Conservation (phyloP, 2,888 invertebrate genomes). For the Agriotes lineatus region DNA sequence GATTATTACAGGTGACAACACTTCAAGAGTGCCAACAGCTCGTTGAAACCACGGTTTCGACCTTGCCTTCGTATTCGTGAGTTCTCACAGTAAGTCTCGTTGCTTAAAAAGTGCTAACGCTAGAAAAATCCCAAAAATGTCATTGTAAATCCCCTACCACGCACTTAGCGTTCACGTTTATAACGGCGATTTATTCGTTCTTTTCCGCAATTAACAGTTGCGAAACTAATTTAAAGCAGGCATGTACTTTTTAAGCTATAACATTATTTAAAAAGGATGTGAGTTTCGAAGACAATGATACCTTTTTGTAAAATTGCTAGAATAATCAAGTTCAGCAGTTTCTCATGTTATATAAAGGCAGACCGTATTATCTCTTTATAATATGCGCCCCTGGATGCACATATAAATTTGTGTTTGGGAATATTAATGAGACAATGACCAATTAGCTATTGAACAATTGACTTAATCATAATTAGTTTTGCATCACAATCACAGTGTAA, state of each 20-base stretch:
- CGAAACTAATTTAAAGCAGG: constrained; percentile 8
- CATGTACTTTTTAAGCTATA: neutral
- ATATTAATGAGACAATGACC: neutral
- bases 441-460: no score
- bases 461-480: no score
- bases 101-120: neutral
- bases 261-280: constrained; percentile 13
- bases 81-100: neutral
- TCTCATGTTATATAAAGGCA: constrained; percentile 12
- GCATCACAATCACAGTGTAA: no score
- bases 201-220: constrained; percentile 6
- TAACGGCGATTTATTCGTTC: neutral
- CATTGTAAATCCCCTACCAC: neutral
- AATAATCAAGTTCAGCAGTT: constrained; percentile 20
- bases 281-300: constrained; percentile 11
- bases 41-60: neutral
- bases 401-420: neutral
- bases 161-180: neutral
- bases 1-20: neutral
- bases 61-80: neutral
- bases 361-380: neutral
- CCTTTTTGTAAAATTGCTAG: constrained; percentile 12
- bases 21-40: neutral
- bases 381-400: neutral
- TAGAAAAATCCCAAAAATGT: neutral